A percentile compares a stretch with the other conserved stretches of the same genome.
phyloP scores from a whole-genome alignment of 2,113 vertebrate genomes.

The Phalacrocorax carbo region DNA sequence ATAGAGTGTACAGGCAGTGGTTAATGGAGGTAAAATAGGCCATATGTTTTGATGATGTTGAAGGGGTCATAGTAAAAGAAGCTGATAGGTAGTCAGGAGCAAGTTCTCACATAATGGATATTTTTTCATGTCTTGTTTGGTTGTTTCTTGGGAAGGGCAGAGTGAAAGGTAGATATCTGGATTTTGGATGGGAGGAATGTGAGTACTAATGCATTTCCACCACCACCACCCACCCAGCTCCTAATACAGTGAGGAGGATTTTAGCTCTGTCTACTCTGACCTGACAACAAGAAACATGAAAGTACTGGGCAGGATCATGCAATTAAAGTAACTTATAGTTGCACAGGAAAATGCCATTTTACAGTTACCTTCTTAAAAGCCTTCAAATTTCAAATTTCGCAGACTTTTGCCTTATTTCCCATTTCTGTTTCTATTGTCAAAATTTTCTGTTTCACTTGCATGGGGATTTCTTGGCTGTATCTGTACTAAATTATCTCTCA shows the following conservation, averaged over 20 bases:
- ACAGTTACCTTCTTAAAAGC: neutral
- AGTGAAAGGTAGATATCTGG: neutral
- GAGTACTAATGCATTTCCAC: neutral
- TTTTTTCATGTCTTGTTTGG: neutral
- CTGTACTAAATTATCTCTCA: neutral
- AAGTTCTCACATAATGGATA: neutral
- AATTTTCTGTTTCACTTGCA: neutral
- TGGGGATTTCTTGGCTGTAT: neutral
- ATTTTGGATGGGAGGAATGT: neutral
- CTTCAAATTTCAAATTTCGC: neutral
- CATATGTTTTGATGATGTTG: neutral
- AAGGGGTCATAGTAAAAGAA: neutral
- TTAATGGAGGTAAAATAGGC: neutral
- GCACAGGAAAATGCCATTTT: neutral
- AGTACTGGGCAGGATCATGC: neutral
- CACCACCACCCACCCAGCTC: too few relatives aligned
- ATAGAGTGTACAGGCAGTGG: neutral
- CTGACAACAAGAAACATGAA: neutral
- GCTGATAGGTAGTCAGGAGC: neutral
- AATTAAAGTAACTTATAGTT: neutral
- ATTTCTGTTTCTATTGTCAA: neutral
- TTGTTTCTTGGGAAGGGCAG: neutral
- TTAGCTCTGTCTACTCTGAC: neutral
- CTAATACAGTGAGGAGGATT: neutral
- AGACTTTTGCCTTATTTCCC: neutral